phyloP scores from a whole-genome alignment of 2,797 vertebrate species.

The Hypotaenidia philippensis region DNA sequence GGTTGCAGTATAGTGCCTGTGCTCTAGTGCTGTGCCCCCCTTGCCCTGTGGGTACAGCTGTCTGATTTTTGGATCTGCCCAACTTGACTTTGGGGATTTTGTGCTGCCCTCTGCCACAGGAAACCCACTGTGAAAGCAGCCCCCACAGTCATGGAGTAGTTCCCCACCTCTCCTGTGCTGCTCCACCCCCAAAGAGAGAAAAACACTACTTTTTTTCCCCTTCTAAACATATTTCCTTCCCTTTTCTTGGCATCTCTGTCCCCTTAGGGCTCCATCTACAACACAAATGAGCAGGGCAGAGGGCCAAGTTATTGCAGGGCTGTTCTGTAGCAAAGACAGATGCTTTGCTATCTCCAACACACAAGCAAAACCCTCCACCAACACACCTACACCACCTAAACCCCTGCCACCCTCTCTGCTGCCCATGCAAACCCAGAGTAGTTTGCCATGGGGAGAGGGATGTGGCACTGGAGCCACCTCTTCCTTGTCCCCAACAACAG shows the following conservation, averaged over 20 bases:
- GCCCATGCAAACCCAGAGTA: accelerated
- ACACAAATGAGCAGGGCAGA: background rate
- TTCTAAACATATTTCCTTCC: background rate
- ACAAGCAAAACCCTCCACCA: background rate
- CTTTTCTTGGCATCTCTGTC: background rate
- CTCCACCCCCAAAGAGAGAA: background rate
- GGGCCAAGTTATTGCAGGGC: background rate
- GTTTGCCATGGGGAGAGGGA: accelerated
- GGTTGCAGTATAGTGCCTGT: background rate
- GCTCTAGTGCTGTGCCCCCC: background rate
- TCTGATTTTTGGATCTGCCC: background rate
- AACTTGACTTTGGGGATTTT: background rate
- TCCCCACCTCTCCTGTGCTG: background rate
- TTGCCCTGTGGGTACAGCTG: background rate
- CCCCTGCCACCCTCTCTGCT: accelerated
- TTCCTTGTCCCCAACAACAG: background rate
- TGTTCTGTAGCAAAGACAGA: background rate
- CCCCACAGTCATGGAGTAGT: background rate
- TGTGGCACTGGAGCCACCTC: background rate
- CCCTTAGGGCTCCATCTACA: background rate
- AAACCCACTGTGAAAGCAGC: background rate
- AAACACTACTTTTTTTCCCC: background rate
- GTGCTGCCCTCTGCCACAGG: background rate
- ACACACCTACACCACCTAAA: background rate
- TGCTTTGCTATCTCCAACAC: background rate